Percentiles rank a stretch among this genome's conserved stretches.
phyloP scores from a whole-genome alignment of 2,797 vertebrate genomes.

The Muraenolepis orangiensis region DNA sequence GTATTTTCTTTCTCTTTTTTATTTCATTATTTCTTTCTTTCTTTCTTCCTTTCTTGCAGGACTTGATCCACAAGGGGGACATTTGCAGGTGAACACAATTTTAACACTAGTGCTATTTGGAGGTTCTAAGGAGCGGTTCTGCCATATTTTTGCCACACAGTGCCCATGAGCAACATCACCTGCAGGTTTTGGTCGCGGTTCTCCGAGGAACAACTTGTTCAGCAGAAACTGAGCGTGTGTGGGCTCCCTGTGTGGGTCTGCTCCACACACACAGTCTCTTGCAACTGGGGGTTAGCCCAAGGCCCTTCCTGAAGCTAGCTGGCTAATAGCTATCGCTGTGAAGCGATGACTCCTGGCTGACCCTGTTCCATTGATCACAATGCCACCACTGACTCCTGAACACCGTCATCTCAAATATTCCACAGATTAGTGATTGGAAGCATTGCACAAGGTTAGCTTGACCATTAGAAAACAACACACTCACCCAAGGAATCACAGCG shows the following conservation, averaged over 20 bases:
- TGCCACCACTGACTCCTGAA: not conserved
- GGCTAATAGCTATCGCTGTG: slow-evolving; percentile 40
- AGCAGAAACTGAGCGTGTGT: slow-evolving; percentile 44
- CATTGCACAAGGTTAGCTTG: not conserved
- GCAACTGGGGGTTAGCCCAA: slow-evolving; percentile 64
- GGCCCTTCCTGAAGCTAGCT: slow-evolving; percentile 67
- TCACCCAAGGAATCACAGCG: too few relatives aligned
- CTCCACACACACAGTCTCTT: slow-evolving; percentile 49
- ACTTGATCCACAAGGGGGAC: not conserved
- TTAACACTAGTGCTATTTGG: slow-evolving; percentile 46
- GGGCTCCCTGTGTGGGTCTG: too few relatives aligned
- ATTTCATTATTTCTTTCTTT: not conserved
- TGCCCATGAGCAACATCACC: slow-evolving; percentile 39
- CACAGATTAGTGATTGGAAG: not conserved
- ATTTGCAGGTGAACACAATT: slow-evolving; percentile 26
- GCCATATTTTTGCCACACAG: slow-evolving; percentile 35
- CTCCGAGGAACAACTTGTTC: slow-evolving; percentile 54
- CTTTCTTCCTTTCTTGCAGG: too few relatives aligned
- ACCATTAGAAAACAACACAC: not conserved
- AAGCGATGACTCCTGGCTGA: slow-evolving; percentile 23
- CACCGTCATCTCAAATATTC: not conserved
- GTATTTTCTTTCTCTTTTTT: slow-evolving; percentile 21
- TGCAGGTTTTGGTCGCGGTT: slow-evolving; percentile 44
- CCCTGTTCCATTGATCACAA: slow-evolving; percentile 30
- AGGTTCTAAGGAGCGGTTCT: slow-evolving; percentile 48